phyloP scores from a whole-genome alignment of 1,140 invertebrate genomes.

The Sycophila sp. region DNA sequence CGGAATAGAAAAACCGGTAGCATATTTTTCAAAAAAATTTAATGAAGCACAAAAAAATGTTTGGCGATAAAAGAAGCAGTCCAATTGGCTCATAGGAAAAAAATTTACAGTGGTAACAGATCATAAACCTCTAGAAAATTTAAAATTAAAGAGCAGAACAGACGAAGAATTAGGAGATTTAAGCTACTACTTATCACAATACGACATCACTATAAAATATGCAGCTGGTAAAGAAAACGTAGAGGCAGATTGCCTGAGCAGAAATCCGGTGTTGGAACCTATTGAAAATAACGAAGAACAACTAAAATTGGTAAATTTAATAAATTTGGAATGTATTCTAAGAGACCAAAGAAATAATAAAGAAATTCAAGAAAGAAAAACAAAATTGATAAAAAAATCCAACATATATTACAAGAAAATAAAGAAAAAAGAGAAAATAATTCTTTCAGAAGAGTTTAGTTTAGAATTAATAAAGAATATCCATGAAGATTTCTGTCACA shows the following conservation, averaged over 20 bases:
- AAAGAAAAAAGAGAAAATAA: too few relatives aligned
- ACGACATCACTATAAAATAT: not conserved
- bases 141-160: not conserved
- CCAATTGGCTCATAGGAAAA: not conserved
- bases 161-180: too few relatives aligned
- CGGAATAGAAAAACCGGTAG: too few relatives aligned
- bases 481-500: too few relatives aligned
- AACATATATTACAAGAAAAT: too few relatives aligned
- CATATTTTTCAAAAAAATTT: too few relatives aligned
- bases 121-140: not conserved
- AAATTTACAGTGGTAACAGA: not conserved
- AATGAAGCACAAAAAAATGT: not conserved
- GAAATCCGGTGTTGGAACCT: too few relatives aligned
- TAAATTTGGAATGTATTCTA: not conserved
- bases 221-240: not conserved
- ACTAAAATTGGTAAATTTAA: not conserved
- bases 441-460: too few relatives aligned
- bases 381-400: not conserved
- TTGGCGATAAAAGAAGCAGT: not conserved
- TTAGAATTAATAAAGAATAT: too few relatives aligned
- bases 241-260: not conserved
- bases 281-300: not conserved
- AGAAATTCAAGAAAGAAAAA: not conserved
- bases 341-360: not conserved
- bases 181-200: not conserved